Evolutionary conservation across 1,140 invertebrate species (phyloP), one percentile per base, ranked within the genome.

Genomic region (Heliconius hermathena): DNA sequence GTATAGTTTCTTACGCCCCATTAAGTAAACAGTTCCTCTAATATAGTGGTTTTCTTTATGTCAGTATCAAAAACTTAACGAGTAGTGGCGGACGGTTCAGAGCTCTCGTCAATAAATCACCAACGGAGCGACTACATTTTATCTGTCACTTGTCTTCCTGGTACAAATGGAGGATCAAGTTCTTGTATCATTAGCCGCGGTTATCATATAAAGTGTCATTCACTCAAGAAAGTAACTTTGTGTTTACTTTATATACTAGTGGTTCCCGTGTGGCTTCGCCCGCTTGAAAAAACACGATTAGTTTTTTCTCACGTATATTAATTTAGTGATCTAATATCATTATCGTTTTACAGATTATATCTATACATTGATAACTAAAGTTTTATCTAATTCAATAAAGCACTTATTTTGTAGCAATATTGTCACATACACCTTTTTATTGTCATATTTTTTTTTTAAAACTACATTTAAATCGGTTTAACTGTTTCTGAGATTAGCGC

Each of bases 121-220:
- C 33, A 66, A 22, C 52, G 54, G 60, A 41, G 74, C 60, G 74
- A 75, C 54, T 75, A 75, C 54, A 75, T 75, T 75, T 60, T 75
- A 75, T 75, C 74, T 38, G 74, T 75, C 74, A 75, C 74, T 74
- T 74, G 26, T 74, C 49, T 75, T 66, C 60, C 33, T 66, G 74
- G 38, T 75, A 66, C 74, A 75, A 75, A 75, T 75, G 33, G 52
- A 18, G 73, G 57, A 74, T 52, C 49, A 29, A 74, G 54, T 75
- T 66, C 74, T 75, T 75, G 36, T 75, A 38, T 66, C 54, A 66
- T 75, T 75, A 75, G 54, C 60, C 60, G 9, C 60, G 26, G 22
- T 66, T 29, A 66, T 66, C 60, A 66, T 66, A 66, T 66, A 66
- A 66, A 66, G 26, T 66, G 60, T 66, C 60, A 66, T 29, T 66